Conservation (phyloP, 2,888 invertebrate species). For the Pristionchus exspectatus region DNA sequence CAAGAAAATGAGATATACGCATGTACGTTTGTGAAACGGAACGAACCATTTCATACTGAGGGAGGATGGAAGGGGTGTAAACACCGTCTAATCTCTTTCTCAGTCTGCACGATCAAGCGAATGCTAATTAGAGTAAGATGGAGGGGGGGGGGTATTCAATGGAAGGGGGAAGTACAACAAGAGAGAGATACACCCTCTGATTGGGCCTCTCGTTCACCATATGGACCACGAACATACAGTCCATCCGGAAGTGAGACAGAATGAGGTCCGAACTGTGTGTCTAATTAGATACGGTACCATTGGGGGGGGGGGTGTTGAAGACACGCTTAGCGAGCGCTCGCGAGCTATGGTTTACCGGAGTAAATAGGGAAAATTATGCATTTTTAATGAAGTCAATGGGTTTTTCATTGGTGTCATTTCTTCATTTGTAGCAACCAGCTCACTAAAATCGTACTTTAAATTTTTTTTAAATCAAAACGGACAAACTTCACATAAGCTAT, state of each 20-base stretch:
- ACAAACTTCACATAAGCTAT: too few relatives aligned
- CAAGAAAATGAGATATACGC: neutral
- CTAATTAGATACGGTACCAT: neutral
- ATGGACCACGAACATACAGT: constrained; percentile 21
- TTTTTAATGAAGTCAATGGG: too few relatives aligned
- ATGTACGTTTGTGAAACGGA: neutral
- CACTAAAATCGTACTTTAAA: too few relatives aligned
- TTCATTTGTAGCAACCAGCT: too few relatives aligned
- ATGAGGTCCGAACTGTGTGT: neutral
- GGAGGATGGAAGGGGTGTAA: neutral
- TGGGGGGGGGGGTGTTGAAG: too few relatives aligned
- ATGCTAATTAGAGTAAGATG: constrained; percentile 40
- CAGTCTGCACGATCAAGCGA: constrained; percentile 44
- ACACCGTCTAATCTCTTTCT: constrained; percentile 43
- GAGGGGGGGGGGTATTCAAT: neutral
- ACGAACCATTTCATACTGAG: neutral
- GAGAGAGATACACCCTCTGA: constrained; percentile 19
- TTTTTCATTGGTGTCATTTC: too few relatives aligned
- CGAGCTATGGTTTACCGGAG: too few relatives aligned
- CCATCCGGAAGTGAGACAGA: constrained; percentile 27
- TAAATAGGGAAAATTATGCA: too few relatives aligned
- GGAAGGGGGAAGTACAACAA: constrained; percentile 1
- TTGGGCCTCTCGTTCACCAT: constrained; percentile 44
- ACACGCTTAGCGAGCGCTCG: too few relatives aligned
- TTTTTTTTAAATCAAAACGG: too few relatives aligned